Base-by-base conservation (phyloP, 2,797 vertebrate species). In the Anabacerthia variegaticeps region DNA sequence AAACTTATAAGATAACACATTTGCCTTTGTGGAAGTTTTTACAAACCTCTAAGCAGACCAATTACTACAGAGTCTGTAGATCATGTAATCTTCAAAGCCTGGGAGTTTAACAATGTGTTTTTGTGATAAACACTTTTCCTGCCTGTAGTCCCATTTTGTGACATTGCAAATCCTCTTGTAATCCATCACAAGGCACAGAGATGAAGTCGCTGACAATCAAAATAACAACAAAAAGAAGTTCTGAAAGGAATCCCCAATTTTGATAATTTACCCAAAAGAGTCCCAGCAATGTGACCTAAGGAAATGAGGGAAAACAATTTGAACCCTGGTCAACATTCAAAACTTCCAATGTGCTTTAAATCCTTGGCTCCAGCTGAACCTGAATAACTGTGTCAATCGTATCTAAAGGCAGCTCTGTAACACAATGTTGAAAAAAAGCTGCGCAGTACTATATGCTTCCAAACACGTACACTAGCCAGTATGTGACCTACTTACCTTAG, bases 401-500 rank as follows among this genome's bases (percentile, higher is more conserved):
- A 63, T 72, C 68, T 65, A 68, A 83, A 65, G 63, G 81, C 85
- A 83, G 79, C 34, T 86, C 34, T 74, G 71, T 41, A 90, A 85
- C 0, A 1, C 65, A 75, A 22, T 0, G 19, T 4, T 39, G 36
- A 84, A 69, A 86, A 77, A 67, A 86, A 56, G 21, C 73, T 55
- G 77, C 4, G 77, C 96, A 95, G 90, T 72, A 49, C 85, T 85
- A 61, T 94, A 95, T 94, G 96, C 95, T 81, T 89, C 62, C 43
- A 27, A 95, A 97, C 96, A 97, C 89, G 92, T 97, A 97, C 87
- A 37, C 93, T 94, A 89, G 94, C 77, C 95, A 75, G 78, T 61
- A 89, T 74, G 74, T 97, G 96, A 96, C 96, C 96, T 94, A 97
- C 92, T 95, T 97, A 97, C 95, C 95, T 96, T 86, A 80, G 80